These are phyloP conservation scores for Drosophila setosimentum DNA, from an alignment of 2,888 invertebrate genomes.

Conservation along the genomic window DNA sequence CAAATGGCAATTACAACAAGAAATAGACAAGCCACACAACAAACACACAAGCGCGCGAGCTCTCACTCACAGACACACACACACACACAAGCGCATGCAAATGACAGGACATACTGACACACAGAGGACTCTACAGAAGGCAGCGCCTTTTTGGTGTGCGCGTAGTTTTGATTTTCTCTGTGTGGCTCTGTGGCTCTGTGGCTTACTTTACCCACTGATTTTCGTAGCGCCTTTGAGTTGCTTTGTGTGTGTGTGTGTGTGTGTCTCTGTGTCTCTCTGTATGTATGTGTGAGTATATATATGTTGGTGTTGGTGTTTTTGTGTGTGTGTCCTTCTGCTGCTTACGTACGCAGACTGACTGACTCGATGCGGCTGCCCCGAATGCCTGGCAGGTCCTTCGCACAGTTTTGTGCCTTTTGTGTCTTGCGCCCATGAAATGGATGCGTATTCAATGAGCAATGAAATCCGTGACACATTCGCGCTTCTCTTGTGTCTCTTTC, in stretches of 20 bases:
- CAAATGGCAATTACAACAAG: constrained; percentile 71
- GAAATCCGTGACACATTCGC: constrained; percentile 83
- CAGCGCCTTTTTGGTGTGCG: constrained; percentile 73
- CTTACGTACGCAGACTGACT: constrained; percentile 82
- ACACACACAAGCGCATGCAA: constrained; percentile 48
- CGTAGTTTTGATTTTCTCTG: constrained; percentile 80
- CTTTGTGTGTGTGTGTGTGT: constrained; percentile 17
- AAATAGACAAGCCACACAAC: constrained; percentile 38
- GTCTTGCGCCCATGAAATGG: constrained; percentile 70
- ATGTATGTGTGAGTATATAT: constrained; percentile 16
- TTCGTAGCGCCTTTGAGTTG: constrained; percentile 64
- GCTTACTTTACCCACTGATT: constrained; percentile 72
- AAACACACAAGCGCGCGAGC: constrained; percentile 31
- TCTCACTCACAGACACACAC: constrained; percentile 11
- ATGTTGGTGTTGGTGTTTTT: constrained; percentile 33
- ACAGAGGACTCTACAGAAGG: constrained; percentile 38
- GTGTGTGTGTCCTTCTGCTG: constrained; percentile 78
- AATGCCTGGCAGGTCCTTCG: constrained; percentile 65
- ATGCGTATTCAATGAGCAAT: constrained; percentile 82
- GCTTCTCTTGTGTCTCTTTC: constrained; percentile 48
- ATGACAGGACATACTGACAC: constrained; percentile 55
- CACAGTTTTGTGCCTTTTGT: constrained; percentile 47
- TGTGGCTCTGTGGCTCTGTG: constrained; percentile 67
- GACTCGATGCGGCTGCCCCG: constrained; percentile 80
- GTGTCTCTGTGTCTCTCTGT: constrained; percentile 22